Conservation (phyloP, 1,140 invertebrate genomes). For the Ceratosolen fusciceps region DNA sequence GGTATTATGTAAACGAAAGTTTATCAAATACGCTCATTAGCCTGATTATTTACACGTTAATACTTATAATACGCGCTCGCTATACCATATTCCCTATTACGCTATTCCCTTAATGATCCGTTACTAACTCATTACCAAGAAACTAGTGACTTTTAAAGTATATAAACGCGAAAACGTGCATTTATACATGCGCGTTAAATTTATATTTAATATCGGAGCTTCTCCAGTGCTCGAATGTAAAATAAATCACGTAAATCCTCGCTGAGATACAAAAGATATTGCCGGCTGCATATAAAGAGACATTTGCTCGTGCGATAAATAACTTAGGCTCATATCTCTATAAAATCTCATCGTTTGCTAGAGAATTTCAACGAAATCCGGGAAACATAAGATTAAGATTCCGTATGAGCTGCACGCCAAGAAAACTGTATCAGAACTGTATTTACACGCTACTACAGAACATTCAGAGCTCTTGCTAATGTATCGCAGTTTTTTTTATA, state of each 20-base stretch:
- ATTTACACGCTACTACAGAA: no score
- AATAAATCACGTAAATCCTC: neutral
- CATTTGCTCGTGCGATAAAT: neutral
- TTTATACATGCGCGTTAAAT: neutral
- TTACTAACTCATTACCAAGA: neutral
- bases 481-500: no score
- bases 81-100: neutral
- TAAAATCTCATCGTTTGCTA: no score
- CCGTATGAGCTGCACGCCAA: no score
- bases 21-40: neutral
- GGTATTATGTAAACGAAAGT: neutral
- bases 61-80: neutral
- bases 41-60: neutral
- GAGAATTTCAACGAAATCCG: no score
- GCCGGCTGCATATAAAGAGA: neutral
- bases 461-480: no score
- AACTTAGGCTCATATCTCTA: conserved; percentile 26
- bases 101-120: neutral
- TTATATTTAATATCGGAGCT: neutral
- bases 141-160: neutral
- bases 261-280: neutral
- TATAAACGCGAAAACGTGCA: neutral
- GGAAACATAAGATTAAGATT: no score
- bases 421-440: no score
- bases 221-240: neutral